Evolutionary conservation across 2,797 vertebrate species (phyloP).

Genomic region (Hippocampus kuda): DNA sequence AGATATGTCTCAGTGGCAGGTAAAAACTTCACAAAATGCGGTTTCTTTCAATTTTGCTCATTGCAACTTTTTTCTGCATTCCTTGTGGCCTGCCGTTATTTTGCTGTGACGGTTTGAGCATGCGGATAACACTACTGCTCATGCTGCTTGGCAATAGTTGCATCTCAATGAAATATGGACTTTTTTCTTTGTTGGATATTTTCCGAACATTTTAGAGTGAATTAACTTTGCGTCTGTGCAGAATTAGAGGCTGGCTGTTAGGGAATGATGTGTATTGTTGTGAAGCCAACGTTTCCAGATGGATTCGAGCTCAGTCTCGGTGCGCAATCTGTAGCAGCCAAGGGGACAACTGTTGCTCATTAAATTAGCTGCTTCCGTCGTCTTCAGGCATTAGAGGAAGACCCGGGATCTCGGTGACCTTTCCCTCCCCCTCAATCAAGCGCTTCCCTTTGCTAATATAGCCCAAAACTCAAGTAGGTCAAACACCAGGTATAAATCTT

Average conservation of each 20-base stretch:
- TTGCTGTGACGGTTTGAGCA: neutral
- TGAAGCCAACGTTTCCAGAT: conserved; percentile 57
- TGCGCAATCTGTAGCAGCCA: conserved; percentile 87
- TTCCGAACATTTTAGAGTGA: conserved; percentile 8
- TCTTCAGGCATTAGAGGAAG: conserved; percentile 84
- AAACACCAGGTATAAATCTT: conserved; percentile 95
- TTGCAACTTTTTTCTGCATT: neutral
- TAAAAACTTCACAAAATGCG: neutral
- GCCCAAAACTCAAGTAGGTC: conserved; percentile 96
- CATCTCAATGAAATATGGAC: neutral
- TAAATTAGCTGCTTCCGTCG: conserved; percentile 97
- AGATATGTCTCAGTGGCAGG: neutral
- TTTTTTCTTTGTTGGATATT: conserved; percentile 1
- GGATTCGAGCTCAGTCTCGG: conserved; percentile 55
- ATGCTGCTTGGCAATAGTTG: neutral
- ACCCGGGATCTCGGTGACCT: conserved; percentile 88
- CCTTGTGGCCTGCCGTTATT: neutral
- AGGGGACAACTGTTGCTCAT: conserved; percentile 97
- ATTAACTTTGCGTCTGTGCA: conserved; percentile 20
- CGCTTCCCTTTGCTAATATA: conserved; percentile 84
- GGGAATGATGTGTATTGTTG: conserved; percentile 32
- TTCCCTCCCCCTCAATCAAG: conserved; percentile 83
- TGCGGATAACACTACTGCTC: neutral
- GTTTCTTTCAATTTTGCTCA: neutral
- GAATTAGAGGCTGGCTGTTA: conserved; percentile 17